Conservation (phyloP, 2,888 invertebrate genomes). For the Tholera decimalis region DNA sequence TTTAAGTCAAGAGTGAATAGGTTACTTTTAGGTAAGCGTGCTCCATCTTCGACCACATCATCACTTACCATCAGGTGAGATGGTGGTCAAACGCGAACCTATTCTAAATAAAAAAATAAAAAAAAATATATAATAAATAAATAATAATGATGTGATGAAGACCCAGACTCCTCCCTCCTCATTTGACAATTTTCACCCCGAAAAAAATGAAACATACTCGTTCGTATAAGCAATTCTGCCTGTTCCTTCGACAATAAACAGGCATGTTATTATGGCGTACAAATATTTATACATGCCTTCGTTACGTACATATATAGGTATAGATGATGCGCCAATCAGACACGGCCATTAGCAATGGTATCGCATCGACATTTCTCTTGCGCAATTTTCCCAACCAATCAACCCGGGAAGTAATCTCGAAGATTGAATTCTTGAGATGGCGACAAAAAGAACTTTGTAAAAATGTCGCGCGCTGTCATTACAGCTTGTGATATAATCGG, state of each 20-base stretch:
- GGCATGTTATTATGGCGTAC: neutral
- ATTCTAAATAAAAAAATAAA: too few species aligned
- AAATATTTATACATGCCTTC: slow-evolving; percentile 16
- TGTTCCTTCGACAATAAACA: neutral
- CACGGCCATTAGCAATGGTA: slow-evolving; percentile 24
- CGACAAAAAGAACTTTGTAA: slow-evolving; percentile 31
- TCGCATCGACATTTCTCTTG: slow-evolving; percentile 51
- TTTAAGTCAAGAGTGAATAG: too few species aligned
- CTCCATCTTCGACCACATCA: too few species aligned
- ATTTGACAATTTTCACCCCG: too few species aligned
- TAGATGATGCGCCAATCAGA: slow-evolving; percentile 35
- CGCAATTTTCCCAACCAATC: slow-evolving; percentile 66
- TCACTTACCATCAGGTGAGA: too few species aligned
- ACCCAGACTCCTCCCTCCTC: too few species aligned
- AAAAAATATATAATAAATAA: too few species aligned
- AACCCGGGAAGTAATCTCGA: slow-evolving; percentile 65
- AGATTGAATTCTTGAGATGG: slow-evolving; percentile 67
- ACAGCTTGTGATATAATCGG: slow-evolving; percentile 6
- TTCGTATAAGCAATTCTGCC: neutral
- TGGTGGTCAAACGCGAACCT: too few species aligned
- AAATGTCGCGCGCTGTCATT: slow-evolving; percentile 15
- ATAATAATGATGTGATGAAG: too few species aligned
- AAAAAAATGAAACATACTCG: too few species aligned
- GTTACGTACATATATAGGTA: slow-evolving; percentile 38
- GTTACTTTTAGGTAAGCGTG: too few species aligned